These are phyloP conservation scores for Psophia crepitans DNA, from an alignment of 2,113 vertebrate genomes.

Conservation along the genomic window DNA sequence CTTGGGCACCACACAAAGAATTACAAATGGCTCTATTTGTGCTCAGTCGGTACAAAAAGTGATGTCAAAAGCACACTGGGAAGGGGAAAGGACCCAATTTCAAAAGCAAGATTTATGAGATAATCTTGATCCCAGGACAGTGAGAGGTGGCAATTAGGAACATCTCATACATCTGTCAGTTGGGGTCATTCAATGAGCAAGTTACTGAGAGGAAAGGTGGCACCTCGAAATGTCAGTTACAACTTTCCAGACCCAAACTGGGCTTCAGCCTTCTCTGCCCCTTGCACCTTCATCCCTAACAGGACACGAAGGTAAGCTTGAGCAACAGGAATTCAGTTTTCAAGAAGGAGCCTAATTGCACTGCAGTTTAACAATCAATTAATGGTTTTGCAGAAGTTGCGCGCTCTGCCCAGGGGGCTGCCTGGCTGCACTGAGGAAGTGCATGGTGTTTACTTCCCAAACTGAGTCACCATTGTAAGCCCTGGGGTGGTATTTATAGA, in stretches of 20 bases:
- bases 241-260: neutral
- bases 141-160: neutral
- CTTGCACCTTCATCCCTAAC: neutral
- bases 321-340: constrained; percentile 51
- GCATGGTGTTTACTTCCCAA: constrained; percentile 74
- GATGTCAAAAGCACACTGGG: neutral
- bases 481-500: constrained; percentile 72
- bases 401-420: constrained; percentile 6
- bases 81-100: neutral
- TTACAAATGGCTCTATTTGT: neutral
- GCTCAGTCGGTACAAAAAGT: neutral
- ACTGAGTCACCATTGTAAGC: constrained; percentile 72
- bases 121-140: neutral
- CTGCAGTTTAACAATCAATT: constrained; percentile 27
- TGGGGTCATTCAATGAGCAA: neutral
- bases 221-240: neutral
- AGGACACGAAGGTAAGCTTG: neutral
- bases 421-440: constrained; percentile 71
- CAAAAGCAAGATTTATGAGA: neutral
- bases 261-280: neutral
- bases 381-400: constrained; percentile 75
- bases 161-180: neutral
- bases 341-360: neutral
- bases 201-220: neutral
- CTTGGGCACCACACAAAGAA: neutral